phyloP scores from a whole-genome alignment of 2,888 invertebrate species.

The Rhogogaster chlorosoma region DNA sequence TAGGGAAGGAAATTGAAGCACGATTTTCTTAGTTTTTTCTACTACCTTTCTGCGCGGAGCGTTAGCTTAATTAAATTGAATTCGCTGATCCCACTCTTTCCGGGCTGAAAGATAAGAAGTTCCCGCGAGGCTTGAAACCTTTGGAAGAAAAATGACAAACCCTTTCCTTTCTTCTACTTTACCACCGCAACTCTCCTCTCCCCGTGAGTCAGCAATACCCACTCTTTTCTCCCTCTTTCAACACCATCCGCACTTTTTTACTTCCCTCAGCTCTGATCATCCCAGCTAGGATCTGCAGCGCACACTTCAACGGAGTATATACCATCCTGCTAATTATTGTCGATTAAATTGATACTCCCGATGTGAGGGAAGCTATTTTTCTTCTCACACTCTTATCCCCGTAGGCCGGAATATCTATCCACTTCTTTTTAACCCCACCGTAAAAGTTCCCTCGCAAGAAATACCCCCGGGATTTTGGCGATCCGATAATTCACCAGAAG shows the following conservation, averaged over 20 bases:
- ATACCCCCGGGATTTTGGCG: slow-evolving; percentile 31
- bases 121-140: slow-evolving; percentile 55
- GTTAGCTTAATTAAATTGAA: slow-evolving; percentile 51
- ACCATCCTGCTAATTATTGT: slow-evolving; percentile 63
- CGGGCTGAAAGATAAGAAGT: slow-evolving; percentile 53
- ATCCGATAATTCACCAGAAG: slow-evolving; percentile 47
- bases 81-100: slow-evolving; percentile 45
- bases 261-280: neutral
- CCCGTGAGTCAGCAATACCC: slow-evolving; percentile 58
- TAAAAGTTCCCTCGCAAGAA: neutral
- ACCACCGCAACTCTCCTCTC: neutral
- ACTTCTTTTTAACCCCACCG: neutral
- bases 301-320: slow-evolving; percentile 39
- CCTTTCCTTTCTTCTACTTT: slow-evolving; percentile 22
- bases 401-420: neutral
- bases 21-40: slow-evolving; percentile 11
- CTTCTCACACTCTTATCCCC: neutral
- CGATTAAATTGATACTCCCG: slow-evolving; percentile 60
- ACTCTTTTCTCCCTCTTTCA: slow-evolving; percentile 47
- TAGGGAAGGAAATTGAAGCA: neutral
- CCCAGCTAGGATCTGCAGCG: neutral
- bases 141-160: slow-evolving; percentile 53
- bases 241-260: slow-evolving; percentile 37
- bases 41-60: neutral
- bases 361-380: slow-evolving; percentile 21